Evolutionary conservation across 2,888 invertebrate genomes (phyloP), one percentile per base, ranked within the genome.

Genomic region (Rugalucina vietnamica): DNA sequence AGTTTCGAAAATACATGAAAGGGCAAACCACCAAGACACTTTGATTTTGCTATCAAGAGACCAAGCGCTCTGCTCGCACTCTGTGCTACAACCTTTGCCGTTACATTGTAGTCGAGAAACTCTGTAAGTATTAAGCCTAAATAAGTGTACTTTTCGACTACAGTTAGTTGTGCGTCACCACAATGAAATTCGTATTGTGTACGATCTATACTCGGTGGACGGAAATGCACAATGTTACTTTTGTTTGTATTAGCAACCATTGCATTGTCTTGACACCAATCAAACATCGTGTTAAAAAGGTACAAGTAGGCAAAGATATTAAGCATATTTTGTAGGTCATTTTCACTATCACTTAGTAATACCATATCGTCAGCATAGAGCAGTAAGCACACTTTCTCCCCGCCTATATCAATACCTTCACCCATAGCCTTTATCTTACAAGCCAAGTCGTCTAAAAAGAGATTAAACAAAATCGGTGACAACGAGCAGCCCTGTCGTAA

Each of bases 401-500:
- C 60, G 32, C 75, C 79, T 49, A 82, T 43, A 57, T 43, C 14
- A n/a, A 84, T 60, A 29, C 84, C 87, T 21, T 76, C 49, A 34
- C 76, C 32, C n/a, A 87, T 60, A 32, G 32, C 18, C 27, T 81
- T 81, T 14, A 87, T 21, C 49, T 78, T 60, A 2, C 24, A 1
- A 18, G 76, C 81, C 8, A 85, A 37, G 71, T 84, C 80, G 76
- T 85, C 83, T 24, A 85, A 74, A 79, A 37, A 84, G 1, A 82
- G 18, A 65, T 86, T 84, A 70, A 85, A 85, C 24, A 88, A 37
- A 5, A 85, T n/a, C 29, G 84, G 85, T 10, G 88, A 88, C 12
- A 88, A 72, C 14, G 78, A 27, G 80, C 85, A 88, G 18, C 87
- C 82, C 34, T 87, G 82, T 21, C 76, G 49, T 2, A 84, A 39